phyloP scores from a whole-genome alignment of 1,140 invertebrate species.

The Maconellicoccus hirsutus region DNA sequence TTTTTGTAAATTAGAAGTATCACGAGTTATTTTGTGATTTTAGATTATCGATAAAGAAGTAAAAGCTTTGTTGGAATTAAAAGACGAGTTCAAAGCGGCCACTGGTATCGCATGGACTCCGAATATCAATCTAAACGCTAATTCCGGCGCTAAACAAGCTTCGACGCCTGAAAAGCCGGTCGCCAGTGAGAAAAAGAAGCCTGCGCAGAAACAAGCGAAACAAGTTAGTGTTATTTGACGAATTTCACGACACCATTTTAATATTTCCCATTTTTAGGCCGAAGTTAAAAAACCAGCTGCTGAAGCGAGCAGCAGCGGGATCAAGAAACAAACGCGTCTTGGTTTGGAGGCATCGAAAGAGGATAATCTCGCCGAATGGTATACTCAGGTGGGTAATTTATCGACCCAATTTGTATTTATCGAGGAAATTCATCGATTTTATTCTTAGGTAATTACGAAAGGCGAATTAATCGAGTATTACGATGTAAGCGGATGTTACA shows the following conservation, averaged over 20 bases:
- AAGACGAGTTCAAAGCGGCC: conserved; percentile 62
- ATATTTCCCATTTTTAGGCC: background rate
- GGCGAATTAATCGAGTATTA: conserved; percentile 99
- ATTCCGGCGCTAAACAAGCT: background rate
- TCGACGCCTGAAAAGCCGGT: background rate
- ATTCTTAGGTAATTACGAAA: conserved; percentile 81
- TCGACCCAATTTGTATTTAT: no score
- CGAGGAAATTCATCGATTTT: no score
- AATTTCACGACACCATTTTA: background rate
- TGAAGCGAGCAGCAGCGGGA: conserved; percentile 32
- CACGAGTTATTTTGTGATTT: background rate
- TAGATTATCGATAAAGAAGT: conserved; percentile 52
- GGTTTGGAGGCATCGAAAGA: conserved; percentile 87
- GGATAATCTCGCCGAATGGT: conserved; percentile 94
- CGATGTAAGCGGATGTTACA: conserved; percentile 98
- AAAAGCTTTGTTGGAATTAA: conserved; percentile 59
- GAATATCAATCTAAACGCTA: conserved; percentile 23
- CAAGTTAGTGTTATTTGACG: background rate
- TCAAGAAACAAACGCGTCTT: conserved; percentile 81
- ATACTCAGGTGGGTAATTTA: conserved; percentile 60
- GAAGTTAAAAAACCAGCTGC: conserved; percentile 24
- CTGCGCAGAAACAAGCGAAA: background rate
- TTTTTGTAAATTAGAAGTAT: background rate
- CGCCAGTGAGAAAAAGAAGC: conserved; percentile 6
- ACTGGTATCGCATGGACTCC: conserved; percentile 51